Evolutionary conservation across 2,888 invertebrate species (phyloP).

Genomic region (Priocnemis perturbator): DNA sequence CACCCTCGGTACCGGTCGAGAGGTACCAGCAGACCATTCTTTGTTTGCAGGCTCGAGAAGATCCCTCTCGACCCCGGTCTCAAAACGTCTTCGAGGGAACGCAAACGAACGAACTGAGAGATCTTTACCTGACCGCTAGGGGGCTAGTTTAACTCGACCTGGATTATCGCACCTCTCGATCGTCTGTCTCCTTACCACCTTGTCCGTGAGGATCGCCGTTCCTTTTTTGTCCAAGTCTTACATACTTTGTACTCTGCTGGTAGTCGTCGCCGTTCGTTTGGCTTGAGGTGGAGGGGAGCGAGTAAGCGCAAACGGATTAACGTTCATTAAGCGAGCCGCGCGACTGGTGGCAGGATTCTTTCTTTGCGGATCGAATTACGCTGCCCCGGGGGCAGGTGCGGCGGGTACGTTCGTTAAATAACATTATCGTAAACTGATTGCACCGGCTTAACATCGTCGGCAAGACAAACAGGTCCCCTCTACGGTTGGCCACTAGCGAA

Average conservation of each 20-base stretch:
- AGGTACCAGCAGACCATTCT: not conserved
- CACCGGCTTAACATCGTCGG: too few relatives aligned
- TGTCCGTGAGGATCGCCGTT: not conserved
- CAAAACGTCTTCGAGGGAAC: not conserved
- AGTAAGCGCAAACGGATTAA: constrained; percentile 23
- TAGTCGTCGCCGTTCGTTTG: too few relatives aligned
- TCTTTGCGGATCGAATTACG: not conserved
- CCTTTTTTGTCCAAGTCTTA: constrained; percentile 15
- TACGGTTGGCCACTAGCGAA: too few relatives aligned
- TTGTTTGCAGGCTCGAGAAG: not conserved
- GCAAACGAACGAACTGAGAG: not conserved
- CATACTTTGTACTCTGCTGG: too few relatives aligned
- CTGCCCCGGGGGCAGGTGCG: not conserved
- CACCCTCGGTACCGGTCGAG: not conserved
- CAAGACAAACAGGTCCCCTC: too few relatives aligned
- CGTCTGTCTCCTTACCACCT: not conserved
- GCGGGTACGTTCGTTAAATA: not conserved
- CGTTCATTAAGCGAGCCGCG: constrained; percentile 34
- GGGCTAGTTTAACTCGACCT: constrained; percentile 23
- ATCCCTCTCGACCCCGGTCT: not conserved
- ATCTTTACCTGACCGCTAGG: constrained; percentile 32
- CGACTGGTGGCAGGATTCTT: constrained; percentile 34
- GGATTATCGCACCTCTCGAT: constrained; percentile 38
- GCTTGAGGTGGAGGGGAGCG: not conserved
- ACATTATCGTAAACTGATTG: too few relatives aligned